Base-by-base conservation (phyloP, 2,797 vertebrate genomes). In the Toxotes lorentzi region DNA sequence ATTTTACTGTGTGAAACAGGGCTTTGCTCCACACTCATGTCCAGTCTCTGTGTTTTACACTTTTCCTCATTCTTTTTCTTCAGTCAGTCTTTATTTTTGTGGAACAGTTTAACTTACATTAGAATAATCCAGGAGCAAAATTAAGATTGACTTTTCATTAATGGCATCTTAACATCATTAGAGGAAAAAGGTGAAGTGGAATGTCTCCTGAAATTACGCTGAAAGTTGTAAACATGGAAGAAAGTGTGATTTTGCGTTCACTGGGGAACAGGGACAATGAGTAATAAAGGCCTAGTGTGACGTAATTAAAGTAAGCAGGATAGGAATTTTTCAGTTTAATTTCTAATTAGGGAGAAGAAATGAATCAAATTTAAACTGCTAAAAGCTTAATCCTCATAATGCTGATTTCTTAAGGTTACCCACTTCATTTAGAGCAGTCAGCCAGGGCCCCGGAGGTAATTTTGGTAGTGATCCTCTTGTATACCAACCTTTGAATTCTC, bases 341-440 rank as follows among this genome's bases (percentile, higher is more conserved):
- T 16, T 54, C 6, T 40, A 64, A 48, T 48, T 19, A 64, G 62
- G 30, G 4, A 34, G 61, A 34, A 32, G 32, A 63, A 19, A 32
- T 47, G 14, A 34, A 51, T 81, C 47, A 51, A 43, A 56, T 32
- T 47, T 38, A 12, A 40, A 41, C 47, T 45, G 30, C 14, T 40
- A 27, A 62, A 59, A 56, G 19, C 23, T 24, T 40, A 30, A 10
- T 48, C 11, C 2, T 71, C 56, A 7, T 47, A n/a, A n/a, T 64
- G 27, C 62, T 34, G 32, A 13, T 48, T 34, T n/a, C 27, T 21
- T n/a, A 34, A 14, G 30, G 19, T 34, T 64, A 13, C 62, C 62
- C 3, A 11, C 32, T 69, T 34, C 34, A 45, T 51, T 21, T 53
- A 60, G 51, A 64, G 51, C 38, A 63, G 34, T 60, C 45, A 54